Conservation (phyloP, 2,888 invertebrate genomes). For the Drosophila kanekoi region DNA sequence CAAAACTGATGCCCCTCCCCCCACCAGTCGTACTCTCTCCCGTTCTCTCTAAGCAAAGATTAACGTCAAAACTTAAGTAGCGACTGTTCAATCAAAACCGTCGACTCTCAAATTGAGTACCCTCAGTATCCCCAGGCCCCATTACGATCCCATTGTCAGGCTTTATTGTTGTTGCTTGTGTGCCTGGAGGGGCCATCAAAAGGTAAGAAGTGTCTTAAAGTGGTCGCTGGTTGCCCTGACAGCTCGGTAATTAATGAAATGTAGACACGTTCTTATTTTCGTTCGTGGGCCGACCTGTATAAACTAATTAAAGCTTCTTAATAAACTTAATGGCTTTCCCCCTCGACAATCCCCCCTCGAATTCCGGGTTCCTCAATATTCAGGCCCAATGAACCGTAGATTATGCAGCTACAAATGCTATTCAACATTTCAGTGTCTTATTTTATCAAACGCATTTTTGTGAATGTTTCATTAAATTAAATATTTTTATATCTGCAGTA, state of each 20-base stretch:
- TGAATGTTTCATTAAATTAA: slow-evolving; percentile 39
- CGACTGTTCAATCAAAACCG: slow-evolving; percentile 74
- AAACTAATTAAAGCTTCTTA: slow-evolving; percentile 73
- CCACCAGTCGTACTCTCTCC: neutral
- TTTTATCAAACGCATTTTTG: slow-evolving; percentile 27
- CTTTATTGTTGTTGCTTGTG: slow-evolving; percentile 38
- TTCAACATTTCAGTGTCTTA: slow-evolving; percentile 31
- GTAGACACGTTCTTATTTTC: slow-evolving; percentile 52
- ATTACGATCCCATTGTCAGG: slow-evolving; percentile 1
- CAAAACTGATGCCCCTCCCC: slow-evolving; percentile 49
- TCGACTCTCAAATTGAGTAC: slow-evolving; percentile 27
- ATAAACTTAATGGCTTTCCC: slow-evolving; percentile 71
- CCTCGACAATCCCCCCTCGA: neutral
- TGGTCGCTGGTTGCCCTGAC: slow-evolving; percentile 50
- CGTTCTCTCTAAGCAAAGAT: slow-evolving; percentile 67
- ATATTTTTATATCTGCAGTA: neutral
- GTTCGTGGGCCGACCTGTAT: slow-evolving; percentile 29
- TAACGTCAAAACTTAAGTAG: slow-evolving; percentile 75
- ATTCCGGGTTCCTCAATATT: slow-evolving; percentile 3
- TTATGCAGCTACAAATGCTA: slow-evolving; percentile 45
- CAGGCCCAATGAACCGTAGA: slow-evolving; percentile 51
- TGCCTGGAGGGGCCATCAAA: slow-evolving; percentile 60
- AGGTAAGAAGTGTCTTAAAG: slow-evolving; percentile 68
- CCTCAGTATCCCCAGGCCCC: neutral
- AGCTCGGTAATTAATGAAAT: slow-evolving; percentile 74